Conservation (phyloP, 2,797 vertebrate genomes). For the Periophthalmus magnuspinnatus region DNA sequence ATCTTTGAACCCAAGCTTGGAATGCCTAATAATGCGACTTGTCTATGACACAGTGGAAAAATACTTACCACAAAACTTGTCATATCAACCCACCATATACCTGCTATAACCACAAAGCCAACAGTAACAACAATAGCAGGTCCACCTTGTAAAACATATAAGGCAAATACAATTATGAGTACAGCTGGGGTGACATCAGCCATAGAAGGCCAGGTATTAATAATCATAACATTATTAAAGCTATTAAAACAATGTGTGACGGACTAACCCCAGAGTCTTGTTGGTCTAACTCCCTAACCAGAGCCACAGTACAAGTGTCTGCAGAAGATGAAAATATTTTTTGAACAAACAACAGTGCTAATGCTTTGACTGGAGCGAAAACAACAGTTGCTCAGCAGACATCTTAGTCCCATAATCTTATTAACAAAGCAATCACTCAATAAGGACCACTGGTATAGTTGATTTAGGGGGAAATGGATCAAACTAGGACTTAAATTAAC, state of each 20-base stretch:
- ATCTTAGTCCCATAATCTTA: conserved; percentile 10
- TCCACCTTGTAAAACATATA: conserved; percentile 5
- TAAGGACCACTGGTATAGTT: not conserved
- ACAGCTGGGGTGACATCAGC: conserved; percentile 12
- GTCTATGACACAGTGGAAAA: not conserved
- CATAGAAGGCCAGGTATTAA: conserved; percentile 13
- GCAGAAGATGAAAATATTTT: conserved; percentile 16
- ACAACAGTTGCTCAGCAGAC: conserved; percentile 6
- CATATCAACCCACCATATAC: conserved; percentile 2
- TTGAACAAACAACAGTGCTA: conserved; percentile 7
- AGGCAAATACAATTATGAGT: conserved; percentile 2
- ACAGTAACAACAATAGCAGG: conserved; percentile 1
- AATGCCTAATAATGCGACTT: not conserved
- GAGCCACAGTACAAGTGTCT: conserved; percentile 7
- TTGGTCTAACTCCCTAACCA: conserved; percentile 8
- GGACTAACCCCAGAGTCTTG: conserved; percentile 7
- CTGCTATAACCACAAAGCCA: not conserved
- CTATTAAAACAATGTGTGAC: conserved; percentile 11
- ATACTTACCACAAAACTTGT: not conserved
- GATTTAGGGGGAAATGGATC: not conserved
- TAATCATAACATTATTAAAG: conserved; percentile 14
- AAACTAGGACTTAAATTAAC: not conserved
- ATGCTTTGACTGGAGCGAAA: conserved; percentile 5
- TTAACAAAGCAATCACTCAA: conserved; percentile 14
- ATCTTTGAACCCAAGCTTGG: not conserved